Evolutionary conservation across 2,113 vertebrate species (phyloP), one percentile per base, ranked within the genome.

Genomic region (Alexandromys fortis): DNA sequence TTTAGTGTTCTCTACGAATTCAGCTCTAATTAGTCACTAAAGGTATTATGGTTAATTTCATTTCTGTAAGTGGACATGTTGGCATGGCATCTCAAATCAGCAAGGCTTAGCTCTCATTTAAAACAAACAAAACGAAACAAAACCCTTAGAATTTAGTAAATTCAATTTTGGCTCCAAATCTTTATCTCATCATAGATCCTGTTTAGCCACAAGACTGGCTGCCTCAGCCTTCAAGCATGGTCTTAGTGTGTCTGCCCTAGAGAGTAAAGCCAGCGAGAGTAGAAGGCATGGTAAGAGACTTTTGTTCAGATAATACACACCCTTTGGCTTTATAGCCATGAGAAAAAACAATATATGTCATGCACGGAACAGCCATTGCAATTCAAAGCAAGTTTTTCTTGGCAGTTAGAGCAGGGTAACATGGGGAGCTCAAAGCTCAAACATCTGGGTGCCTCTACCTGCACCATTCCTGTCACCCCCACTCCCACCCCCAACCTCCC

Each of bases 21-120:
- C 58, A 94, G 98, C 97, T 97, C 94, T 98, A 98, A 98, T 98
- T 97, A 97, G 87, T 96, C 89, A 85, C 94, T 94, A 70, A 90
- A 98, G 97, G 73, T 85, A 90, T 96, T 87, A 93, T 19, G 73
- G 91, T 72, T 92, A 82, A 97, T 0, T 7, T 95, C 88, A 94
- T 95, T 97, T 97, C 96, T 70, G 30, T 55, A 30, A 93, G 90
- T 73, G 86, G 95, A 90, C 92, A 95, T 97, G 95, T 94, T 90
- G 96, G 92, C 96, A 89, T 92, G 89, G 86, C 68, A 94, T 97
- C 92, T 88, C 95, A 95, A 97, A 97, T 63, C 97, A 97, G 95
- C 35, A 28, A 97, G 55, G 76, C 86, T 45, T 95, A 85, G 89
- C 94, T 93, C 21, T 70, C 0, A 0, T 45, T 26, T 47, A 38